These are phyloP conservation scores for Xanthia togata DNA, from an alignment of 2,888 invertebrate genomes.

Conservation along the genomic window DNA sequence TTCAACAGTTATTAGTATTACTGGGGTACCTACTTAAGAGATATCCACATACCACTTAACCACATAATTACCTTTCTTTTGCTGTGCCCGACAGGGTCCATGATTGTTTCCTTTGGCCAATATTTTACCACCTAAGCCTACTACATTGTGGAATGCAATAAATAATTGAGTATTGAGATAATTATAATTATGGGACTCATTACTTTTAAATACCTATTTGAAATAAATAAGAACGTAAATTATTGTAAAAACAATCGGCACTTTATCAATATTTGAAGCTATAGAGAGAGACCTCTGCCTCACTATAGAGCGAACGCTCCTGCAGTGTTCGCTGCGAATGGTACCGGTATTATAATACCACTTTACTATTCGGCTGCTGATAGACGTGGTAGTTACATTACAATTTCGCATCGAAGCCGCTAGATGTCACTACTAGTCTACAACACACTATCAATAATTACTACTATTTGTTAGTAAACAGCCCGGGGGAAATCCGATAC, in stretches of 20 bases:
- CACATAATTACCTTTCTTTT: no score
- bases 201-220: background rate
- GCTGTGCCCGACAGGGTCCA: no score
- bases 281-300: background rate
- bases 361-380: background rate
- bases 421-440: slow-evolving; percentile 35
- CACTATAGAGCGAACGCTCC: background rate
- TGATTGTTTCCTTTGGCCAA: no score
- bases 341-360: background rate
- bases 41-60: no score
- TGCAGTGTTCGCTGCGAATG: background rate
- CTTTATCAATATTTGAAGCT: background rate
- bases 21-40: background rate
- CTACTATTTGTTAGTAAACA: slow-evolving; percentile 12
- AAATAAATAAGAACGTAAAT: background rate
- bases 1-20: background rate
- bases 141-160: no score
- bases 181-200: background rate
- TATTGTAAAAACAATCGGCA: no score
- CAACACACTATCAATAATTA: background rate
- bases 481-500: background rate
- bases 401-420: background rate
- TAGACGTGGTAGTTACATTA: background rate
- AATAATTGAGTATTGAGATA: no score
- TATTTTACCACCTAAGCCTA: no score